A percentile compares a stretch with the other conserved stretches of the same genome.
These are phyloP conservation scores for Aphaenogaster ashmeadi DNA, from an alignment of 1,140 invertebrate genomes.

Conservation along the genomic window DNA sequence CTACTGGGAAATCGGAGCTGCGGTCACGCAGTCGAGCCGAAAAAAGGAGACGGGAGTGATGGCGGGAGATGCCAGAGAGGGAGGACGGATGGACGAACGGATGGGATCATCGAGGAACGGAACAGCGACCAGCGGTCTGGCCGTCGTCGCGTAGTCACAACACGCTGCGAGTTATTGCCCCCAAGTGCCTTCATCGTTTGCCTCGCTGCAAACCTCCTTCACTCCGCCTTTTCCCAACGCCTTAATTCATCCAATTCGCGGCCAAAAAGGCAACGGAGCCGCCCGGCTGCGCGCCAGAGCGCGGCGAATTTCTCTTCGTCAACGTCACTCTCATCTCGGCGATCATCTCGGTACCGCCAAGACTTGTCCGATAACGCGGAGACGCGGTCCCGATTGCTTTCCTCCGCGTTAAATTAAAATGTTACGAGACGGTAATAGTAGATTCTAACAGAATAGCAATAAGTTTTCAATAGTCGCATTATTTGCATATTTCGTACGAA, in stretches of 20 bases:
- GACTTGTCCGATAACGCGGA: background rate
- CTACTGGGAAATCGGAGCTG: constrained; percentile 45
- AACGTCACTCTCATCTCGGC: constrained; percentile 37
- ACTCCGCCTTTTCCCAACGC: constrained; percentile 50
- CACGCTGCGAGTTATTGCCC: constrained; percentile 82
- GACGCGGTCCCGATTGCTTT: background rate
- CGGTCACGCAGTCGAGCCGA: constrained; percentile 25
- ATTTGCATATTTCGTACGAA: background rate
- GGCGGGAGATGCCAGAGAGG: background rate
- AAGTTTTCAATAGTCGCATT: background rate
- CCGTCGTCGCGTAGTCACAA: constrained; percentile 82
- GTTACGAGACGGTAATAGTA: background rate
- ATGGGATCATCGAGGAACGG: constrained; percentile 48
- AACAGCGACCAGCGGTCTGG: constrained; percentile 82
- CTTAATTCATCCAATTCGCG: constrained; percentile 76
- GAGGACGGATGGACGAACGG: background rate
- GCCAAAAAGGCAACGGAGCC: constrained; percentile 69
- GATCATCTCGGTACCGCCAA: background rate
- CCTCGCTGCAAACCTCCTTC: constrained; percentile 32
- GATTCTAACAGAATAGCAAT: background rate
- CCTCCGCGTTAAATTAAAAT: background rate
- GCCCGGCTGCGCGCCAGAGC: constrained; percentile 21
- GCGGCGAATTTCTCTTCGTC: constrained; percentile 40
- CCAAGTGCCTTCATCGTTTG: constrained; percentile 66
- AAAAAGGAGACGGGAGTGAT: constrained; percentile 34